Conservation (phyloP, 2,888 invertebrate genomes). For the Thecophora atra region DNA sequence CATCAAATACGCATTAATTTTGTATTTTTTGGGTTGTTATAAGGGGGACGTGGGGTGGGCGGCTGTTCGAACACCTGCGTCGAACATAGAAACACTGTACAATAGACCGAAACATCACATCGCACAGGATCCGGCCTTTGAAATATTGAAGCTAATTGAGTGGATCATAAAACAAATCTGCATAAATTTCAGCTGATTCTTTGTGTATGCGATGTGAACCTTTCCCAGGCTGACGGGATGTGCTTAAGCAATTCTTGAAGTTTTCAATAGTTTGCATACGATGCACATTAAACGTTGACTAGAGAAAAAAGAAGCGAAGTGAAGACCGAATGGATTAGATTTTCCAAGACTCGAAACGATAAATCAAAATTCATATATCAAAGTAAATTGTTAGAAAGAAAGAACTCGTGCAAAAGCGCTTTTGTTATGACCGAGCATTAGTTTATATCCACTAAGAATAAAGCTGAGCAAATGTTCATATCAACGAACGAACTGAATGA, state of each 20-base stretch:
- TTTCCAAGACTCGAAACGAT: slow-evolving; percentile 2
- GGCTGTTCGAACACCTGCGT: not conserved
- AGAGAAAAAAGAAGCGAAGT: too few relatives aligned
- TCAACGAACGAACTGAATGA: not conserved
- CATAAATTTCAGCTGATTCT: not conserved
- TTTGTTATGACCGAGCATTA: not conserved
- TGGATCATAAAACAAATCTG: slow-evolving; percentile 5
- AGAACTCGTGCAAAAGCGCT: too few relatives aligned
- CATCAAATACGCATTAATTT: not conserved
- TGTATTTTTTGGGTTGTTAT: not conserved
- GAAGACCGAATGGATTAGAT: not conserved
- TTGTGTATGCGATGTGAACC: not conserved
- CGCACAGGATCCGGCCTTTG: not conserved
- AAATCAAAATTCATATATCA: slow-evolving; percentile 14
- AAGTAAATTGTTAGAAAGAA: too few relatives aligned
- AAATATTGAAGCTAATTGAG: slow-evolving; percentile 12
- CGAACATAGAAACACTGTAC: too few relatives aligned
- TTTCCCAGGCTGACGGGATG: not conserved
- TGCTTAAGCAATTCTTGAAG: slow-evolving; percentile 22
- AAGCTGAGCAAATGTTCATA: not conserved
- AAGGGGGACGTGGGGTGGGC: not conserved
- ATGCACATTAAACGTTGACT: not conserved
- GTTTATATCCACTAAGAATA: not conserved
- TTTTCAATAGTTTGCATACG: slow-evolving; percentile 14
- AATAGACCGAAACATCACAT: not conserved